Percentiles rank a stretch among this genome's conserved stretches.
phyloP scores from a whole-genome alignment of 2,113 vertebrate species.

The Hystrix cristata region DNA sequence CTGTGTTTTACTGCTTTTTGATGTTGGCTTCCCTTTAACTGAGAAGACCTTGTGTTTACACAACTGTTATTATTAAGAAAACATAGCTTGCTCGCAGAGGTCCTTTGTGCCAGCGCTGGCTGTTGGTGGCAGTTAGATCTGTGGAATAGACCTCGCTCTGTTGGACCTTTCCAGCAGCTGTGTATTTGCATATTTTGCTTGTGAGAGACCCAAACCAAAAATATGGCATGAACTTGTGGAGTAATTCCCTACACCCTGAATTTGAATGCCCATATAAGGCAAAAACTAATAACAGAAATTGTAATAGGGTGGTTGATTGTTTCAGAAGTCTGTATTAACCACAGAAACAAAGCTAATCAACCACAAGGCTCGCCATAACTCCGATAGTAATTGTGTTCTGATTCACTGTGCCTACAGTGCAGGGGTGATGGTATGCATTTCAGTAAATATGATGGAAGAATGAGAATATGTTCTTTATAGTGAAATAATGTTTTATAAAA shows the following conservation, averaged over 20 bases:
- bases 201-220: conserved; percentile 23
- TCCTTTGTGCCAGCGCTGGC: conserved; percentile 86
- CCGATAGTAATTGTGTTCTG: not conserved
- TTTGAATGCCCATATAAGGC: not conserved
- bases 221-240: not conserved
- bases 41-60: conserved; percentile 93
- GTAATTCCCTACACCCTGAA: not conserved
- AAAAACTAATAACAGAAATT: not conserved
- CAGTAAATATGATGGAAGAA: not conserved
- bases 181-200: conserved; percentile 66
- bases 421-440: not conserved
- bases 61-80: conserved; percentile 95
- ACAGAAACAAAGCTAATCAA: conserved; percentile 7
- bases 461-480: not conserved
- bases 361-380: not conserved
- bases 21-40: conserved; percentile 94
- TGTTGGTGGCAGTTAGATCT: conserved; percentile 84
- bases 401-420: not conserved
- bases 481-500: not conserved
- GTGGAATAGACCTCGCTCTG: conserved; percentile 77
- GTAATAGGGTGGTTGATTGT: not conserved
- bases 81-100: conserved; percentile 88
- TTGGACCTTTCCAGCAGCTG: conserved; percentile 75
- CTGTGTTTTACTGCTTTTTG: conserved; percentile 95
- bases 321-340: conserved; percentile 19